Base-by-base conservation (phyloP, 2,797 vertebrate species). In the Hybognathus amarus region DNA sequence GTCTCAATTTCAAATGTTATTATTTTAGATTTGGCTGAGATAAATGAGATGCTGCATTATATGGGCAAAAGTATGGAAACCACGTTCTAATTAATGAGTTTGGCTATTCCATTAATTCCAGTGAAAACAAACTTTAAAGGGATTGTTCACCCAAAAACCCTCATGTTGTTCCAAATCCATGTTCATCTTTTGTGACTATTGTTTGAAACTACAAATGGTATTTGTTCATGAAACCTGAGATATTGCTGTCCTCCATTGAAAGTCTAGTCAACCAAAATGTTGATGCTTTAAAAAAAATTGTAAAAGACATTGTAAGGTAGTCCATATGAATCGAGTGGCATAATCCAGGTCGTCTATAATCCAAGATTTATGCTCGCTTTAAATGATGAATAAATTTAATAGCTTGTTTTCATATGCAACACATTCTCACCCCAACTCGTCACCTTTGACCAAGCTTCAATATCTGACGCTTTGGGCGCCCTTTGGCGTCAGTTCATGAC, bases 151-250 rank as follows among this genome's bases (percentile, higher is more conserved):
- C 42, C 69, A 71, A 47, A 70, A 47, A 54, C 27, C 47, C 27
- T 33, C 11, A 18, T 38, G 12, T 17, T 4, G 3, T 75, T 75
- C 20, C 33, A 38, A 52, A 73, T 12, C 2, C 17, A 12, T 5
- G 47, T 15, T 15, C 12, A 61, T 56, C 22, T 56, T 56, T 56
- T 56, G 54, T 12, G 17, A 73, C 1, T 0, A 52, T 27, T 40
- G 18, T 68, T 40, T 20, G 0, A 47, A n/a, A 70, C 68, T 11
- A 45, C 68, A 70, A 45, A 70, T 27, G 1, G 45, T 8, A 24
- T 56, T 75, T 75, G 13, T 54, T 38, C 66, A 75, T 54, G 50
- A 75, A 75, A 40, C 33, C 4, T 38, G 27, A 73, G 17, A 73
- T 0, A 54, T 54, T 71, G 50, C 27, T 50, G 47, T 30, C 6